Base-by-base conservation (phyloP, 2,797 vertebrate genomes). In the Danionella dracula region DNA sequence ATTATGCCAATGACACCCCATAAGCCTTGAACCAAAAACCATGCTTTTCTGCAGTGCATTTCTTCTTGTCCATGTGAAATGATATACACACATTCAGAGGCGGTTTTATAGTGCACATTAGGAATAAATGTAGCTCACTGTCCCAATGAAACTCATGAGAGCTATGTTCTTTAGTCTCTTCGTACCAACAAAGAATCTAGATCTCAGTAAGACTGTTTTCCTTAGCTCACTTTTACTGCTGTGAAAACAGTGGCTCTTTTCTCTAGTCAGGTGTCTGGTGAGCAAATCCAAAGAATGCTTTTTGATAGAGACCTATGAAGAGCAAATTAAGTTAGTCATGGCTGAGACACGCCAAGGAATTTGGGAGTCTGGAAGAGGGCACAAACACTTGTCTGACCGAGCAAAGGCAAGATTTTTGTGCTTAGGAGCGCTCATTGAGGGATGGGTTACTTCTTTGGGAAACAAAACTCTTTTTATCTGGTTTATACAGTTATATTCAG, bases 311-410 rank as follows among this genome's bases (percentile, higher is more conserved):
- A 88, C 81, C 81, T 81, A 79, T 76, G 81, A 83, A 80, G 70
- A 76, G 87, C 84, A 87, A 90, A 89, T 85, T 76, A 79, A 85
- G 76, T 87, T 87, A 89, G 88, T 89, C 85, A 88, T 76, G 87
- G 85, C 81, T 86, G 84, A 87, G 78, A 79, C 83, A 80, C 76
- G 74, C 80, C 81, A 73, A 79, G 87, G 89, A 90, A 90, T 90
- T 85, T 83, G 61, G 74, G 79, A 82, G 78, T 70, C 69, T 35
- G 65, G 48, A 72, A 67, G 44, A 62, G 35, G 72, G 21, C 58
- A 77, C 78, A 79, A 84, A 86, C 83, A 81, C 79, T 72, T 71
- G 64, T 74, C 69, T 82, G 79, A 49, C 80, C 83, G 8, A 80
- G 77, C 81, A 84, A 56, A 76, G 81, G 76, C 83, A 84, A 80